Evolutionary conservation across 2,113 vertebrate species (phyloP).

Genomic region (Sterna hirundo): DNA sequence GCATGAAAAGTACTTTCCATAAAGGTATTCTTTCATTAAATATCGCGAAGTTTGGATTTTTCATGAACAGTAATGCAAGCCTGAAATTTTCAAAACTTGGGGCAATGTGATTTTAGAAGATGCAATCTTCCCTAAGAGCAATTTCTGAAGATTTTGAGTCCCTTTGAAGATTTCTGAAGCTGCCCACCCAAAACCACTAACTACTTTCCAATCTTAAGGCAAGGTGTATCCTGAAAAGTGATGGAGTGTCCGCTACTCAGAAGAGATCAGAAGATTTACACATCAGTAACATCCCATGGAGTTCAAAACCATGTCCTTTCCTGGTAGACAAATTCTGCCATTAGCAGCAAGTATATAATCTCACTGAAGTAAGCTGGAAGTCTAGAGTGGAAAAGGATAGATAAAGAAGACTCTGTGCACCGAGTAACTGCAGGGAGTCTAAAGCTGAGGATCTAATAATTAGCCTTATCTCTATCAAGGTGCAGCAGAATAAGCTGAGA

Average conservation of each 20-base stretch:
- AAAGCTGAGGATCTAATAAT: neutral
- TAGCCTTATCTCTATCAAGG: neutral
- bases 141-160: neutral
- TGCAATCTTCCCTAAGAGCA: neutral
- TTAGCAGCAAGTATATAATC: neutral
- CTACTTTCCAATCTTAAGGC: neutral
- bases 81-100: neutral
- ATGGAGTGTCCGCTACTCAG: neutral
- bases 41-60: neutral
- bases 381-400: neutral
- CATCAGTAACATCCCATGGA: neutral
- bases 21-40: neutral
- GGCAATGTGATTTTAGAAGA: neutral
- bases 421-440: neutral
- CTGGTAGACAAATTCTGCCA: neutral
- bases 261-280: neutral
- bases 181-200: neutral
- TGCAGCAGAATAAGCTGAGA: conserved; percentile 9
- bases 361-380: neutral
- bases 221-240: neutral
- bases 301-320: neutral
- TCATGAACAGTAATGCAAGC: neutral
- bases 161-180: neutral
- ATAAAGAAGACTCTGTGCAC: neutral
- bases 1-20: neutral